Evolutionary conservation across 2,888 invertebrate species (phyloP).

Genomic region (Lepetodrilus schrolli): DNA sequence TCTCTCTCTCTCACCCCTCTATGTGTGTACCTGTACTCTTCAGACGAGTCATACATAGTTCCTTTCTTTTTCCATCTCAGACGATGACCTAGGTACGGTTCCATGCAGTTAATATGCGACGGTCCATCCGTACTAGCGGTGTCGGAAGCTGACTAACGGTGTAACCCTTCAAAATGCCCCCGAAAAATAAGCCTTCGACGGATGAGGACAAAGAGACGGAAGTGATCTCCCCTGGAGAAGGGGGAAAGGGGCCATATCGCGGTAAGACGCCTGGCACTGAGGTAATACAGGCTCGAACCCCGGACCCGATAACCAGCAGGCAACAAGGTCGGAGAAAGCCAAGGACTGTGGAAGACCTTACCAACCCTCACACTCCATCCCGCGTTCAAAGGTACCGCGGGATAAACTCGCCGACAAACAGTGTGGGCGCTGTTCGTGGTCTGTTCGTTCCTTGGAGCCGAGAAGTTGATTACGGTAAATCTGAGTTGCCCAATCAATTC

Average conservation of each 20-base stretch:
- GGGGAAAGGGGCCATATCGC: neutral
- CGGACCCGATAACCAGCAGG: neutral
- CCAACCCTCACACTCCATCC: neutral
- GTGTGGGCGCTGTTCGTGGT: neutral
- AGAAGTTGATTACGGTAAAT: neutral
- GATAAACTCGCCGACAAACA: neutral
- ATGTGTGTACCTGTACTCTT: too few species aligned
- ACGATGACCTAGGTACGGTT: too few species aligned
- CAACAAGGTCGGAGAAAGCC: neutral
- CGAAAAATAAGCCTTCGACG: neutral
- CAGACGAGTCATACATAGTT: too few species aligned
- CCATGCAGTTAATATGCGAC: too few species aligned
- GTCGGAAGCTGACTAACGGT: too few species aligned
- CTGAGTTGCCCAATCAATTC: neutral
- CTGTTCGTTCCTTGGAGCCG: slow-evolving; percentile 5
- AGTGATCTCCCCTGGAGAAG: neutral
- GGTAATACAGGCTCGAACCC: neutral
- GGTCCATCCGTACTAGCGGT: too few species aligned
- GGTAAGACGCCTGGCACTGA: neutral
- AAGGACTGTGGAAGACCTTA: neutral
- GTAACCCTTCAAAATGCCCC: neutral
- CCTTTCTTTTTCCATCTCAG: too few species aligned
- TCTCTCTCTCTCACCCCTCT: too few species aligned
- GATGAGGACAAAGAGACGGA: neutral
- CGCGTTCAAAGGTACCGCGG: neutral